phyloP scores from a whole-genome alignment of 2,113 vertebrate genomes.

The Motacilla tschutschensis region DNA sequence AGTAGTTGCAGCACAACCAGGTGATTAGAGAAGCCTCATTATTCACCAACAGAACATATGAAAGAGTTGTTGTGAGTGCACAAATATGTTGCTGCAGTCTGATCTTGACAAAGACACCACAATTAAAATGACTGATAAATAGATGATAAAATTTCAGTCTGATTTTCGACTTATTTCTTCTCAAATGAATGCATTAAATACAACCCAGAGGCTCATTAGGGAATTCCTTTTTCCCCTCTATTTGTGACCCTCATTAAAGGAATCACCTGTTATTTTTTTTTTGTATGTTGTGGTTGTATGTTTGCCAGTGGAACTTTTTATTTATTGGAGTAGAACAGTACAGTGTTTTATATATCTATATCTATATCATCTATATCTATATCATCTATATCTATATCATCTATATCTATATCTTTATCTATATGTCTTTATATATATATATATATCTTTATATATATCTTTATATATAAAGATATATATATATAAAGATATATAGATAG shows the following conservation, averaged over 20 bases:
- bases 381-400: not conserved
- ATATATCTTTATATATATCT: not conserved
- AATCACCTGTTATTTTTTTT: not conserved
- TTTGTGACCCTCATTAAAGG: not conserved
- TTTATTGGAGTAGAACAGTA: not conserved
- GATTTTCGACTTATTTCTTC: conserved; percentile 17
- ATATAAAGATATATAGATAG: too few relatives aligned
- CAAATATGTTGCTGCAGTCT: conserved; percentile 3
- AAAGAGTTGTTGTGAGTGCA: not conserved
- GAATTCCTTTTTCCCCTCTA: not conserved
- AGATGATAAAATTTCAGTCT: not conserved
- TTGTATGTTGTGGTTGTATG: not conserved
- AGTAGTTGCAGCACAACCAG: conserved; percentile 6
- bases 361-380: too few relatives aligned
- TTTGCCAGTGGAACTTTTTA: not conserved
- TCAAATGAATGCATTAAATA: conserved; percentile 17
- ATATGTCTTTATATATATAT: too few relatives aligned
- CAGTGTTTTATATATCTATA: not conserved
- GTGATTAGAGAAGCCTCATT: conserved; percentile 49
- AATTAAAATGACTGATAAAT: conserved; percentile 21
- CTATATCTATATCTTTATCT: not conserved
- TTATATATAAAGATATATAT: too few relatives aligned
- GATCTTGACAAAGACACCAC: conserved; percentile 27
- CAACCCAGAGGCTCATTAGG: conserved; percentile 11
- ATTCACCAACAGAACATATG: conserved; percentile 11